phyloP scores from a whole-genome alignment of 2,888 invertebrate genomes.

The Clistopyga incitator region DNA sequence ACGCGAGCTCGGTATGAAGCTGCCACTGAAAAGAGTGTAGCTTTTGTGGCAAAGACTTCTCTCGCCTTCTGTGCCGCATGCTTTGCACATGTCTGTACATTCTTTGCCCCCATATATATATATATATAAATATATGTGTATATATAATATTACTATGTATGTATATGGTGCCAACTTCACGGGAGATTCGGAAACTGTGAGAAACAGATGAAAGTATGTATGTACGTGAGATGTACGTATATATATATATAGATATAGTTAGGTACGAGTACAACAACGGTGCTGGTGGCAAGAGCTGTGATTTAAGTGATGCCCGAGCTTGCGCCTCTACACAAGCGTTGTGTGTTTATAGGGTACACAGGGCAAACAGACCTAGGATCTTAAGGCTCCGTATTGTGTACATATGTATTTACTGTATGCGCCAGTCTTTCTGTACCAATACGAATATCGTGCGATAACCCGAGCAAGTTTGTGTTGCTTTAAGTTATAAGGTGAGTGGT shows the following conservation, averaged over 20 bases:
- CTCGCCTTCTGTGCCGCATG: constrained; percentile 27
- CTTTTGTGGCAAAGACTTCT: constrained; percentile 55
- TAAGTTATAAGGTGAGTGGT: constrained; percentile 59
- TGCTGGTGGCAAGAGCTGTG: constrained; percentile 57
- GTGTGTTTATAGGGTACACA: constrained; percentile 43
- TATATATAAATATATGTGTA: neutral
- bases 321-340: constrained; percentile 48
- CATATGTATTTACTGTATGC: constrained; percentile 13
- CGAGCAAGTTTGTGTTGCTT: constrained; percentile 56
- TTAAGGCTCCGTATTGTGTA: neutral
- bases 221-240: constrained; percentile 10
- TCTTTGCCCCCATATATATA: neutral
- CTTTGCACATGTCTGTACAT: neutral
- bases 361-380: constrained; percentile 21
- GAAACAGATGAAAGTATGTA: constrained; percentile 45
- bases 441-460: constrained; percentile 40
- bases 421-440: constrained; percentile 22
- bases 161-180: constrained; percentile 31
- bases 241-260: neutral
- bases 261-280: constrained; percentile 25
- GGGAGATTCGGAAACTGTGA: constrained; percentile 53
- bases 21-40: constrained; percentile 39
- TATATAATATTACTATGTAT: neutral
- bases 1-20: constrained; percentile 26
- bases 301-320: constrained; percentile 63